These are phyloP conservation scores for Nerophis lumbriciformis DNA, from an alignment of 2,113 vertebrate genomes.

Conservation along the genomic window DNA sequence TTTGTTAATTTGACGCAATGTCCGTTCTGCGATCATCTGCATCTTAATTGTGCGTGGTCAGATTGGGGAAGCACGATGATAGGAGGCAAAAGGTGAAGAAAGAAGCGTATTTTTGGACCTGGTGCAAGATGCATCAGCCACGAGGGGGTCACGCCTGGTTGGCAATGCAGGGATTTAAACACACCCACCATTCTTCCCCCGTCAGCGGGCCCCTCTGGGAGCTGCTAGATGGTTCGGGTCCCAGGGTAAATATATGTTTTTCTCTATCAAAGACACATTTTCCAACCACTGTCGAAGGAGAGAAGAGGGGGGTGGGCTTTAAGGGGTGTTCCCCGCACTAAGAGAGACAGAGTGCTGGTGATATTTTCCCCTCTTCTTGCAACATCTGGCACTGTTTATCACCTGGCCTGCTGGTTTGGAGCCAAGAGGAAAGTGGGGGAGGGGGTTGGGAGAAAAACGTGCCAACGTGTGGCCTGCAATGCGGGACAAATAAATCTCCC, in stretches of 20 bases:
- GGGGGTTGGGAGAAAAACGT: constrained; percentile 14
- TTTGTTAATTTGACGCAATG: no score
- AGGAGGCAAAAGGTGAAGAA: no score
- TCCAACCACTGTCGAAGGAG: constrained; percentile 54
- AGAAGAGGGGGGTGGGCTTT: constrained; percentile 13
- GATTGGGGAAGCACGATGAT: no score
- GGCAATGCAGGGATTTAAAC: constrained; percentile 28
- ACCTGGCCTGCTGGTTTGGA: constrained; percentile 50
- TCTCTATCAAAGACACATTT: constrained; percentile 69
- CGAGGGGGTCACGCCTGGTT: constrained; percentile 33
- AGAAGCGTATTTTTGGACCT: no score
- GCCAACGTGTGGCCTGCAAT: constrained; percentile 35
- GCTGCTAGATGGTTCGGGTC: constrained; percentile 33
- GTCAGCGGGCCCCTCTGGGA: constrained; percentile 29
- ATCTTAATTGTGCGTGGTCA: no score
- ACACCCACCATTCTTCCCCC: not conserved
- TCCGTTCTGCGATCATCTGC: no score
- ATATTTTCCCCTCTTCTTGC: constrained; percentile 18
- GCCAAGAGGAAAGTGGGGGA: constrained; percentile 35
- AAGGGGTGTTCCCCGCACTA: not conserved
- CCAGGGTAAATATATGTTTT: constrained; percentile 54
- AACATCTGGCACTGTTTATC: constrained; percentile 72
- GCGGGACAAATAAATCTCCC: not conserved
- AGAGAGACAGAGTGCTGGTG: constrained; percentile 21
- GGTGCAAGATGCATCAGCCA: constrained; percentile 21